These are phyloP conservation scores for Orientallactaga sibirica DNA, from an alignment of 2,797 vertebrate species.

Conservation along the genomic window DNA sequence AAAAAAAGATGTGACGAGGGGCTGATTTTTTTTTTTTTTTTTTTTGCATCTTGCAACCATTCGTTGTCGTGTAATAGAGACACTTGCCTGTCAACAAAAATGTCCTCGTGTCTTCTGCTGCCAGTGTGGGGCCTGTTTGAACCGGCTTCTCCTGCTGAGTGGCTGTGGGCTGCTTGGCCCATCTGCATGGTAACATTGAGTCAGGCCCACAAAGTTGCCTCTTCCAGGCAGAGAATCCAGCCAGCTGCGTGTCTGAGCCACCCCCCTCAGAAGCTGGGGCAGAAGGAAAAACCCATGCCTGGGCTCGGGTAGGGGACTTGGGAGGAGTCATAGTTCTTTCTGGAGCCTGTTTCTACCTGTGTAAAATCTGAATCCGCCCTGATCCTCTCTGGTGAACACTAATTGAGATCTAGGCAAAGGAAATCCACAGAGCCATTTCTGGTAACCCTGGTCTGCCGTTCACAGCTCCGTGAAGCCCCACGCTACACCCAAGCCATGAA, in stretches of 20 bases:
- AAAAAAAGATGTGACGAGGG: constrained; percentile 33
- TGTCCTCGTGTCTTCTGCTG: neutral
- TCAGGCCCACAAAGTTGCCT: neutral
- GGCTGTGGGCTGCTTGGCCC: neutral
- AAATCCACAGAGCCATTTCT: accelerated
- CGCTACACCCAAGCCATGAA: too few relatives aligned
- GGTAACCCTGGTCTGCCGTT: accelerated
- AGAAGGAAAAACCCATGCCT: neutral
- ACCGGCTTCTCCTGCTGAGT: constrained; percentile 9
- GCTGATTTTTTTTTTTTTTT: neutral
- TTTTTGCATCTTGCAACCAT: constrained; percentile 59
- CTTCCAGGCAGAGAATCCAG: neutral
- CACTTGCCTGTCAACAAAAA: constrained; percentile 73
- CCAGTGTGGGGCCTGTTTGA: neutral
- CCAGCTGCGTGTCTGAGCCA: neutral
- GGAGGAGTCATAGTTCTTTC: neutral
- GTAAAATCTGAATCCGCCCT: neutral
- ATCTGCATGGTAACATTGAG: neutral
- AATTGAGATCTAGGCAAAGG: neutral
- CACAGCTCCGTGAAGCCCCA: accelerated
- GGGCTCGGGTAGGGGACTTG: neutral
- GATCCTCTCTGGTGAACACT: neutral
- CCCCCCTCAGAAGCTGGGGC: accelerated
- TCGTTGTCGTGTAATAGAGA: constrained; percentile 69
- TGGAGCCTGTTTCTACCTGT: neutral